Evolutionary conservation across 2,797 vertebrate genomes (phyloP).

Genomic region (Poeciliopsis turneri): DNA sequence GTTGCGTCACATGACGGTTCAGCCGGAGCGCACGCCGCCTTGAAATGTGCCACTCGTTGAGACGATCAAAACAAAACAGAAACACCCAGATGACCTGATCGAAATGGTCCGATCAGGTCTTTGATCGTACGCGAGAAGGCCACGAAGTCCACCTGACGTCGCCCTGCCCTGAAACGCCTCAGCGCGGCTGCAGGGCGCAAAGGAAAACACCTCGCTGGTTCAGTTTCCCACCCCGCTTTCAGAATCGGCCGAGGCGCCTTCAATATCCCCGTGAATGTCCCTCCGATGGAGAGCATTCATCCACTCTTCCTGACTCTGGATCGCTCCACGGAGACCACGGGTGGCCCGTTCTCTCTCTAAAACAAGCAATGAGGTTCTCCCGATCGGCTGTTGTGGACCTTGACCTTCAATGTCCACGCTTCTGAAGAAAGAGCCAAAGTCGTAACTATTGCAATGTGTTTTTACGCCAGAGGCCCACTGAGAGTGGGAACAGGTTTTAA

Average conservation of each 20-base stretch:
- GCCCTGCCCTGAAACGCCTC: not conserved
- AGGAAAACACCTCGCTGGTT: not conserved
- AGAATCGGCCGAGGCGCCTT: not conserved
- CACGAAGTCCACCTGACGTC: conserved; percentile 23
- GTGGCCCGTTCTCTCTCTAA: not conserved
- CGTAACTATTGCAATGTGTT: conserved; percentile 20
- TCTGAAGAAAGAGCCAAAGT: conserved; percentile 18
- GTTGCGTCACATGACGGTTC: conserved; percentile 45
- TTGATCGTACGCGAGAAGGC: not conserved
- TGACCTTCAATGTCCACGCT: not conserved
- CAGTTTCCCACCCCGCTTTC: not conserved
- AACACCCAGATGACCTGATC: conserved; percentile 8
- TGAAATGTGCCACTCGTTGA: conserved; percentile 17
- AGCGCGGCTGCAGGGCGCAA: not conserved
- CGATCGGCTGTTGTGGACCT: not conserved
- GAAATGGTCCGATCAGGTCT: not conserved
- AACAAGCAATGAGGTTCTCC: not conserved
- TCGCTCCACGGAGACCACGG: not conserved
- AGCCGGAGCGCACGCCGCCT: conserved; percentile 19
- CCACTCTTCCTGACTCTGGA: not conserved
- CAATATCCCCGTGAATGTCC: not conserved
- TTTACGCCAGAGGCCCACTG: not conserved
- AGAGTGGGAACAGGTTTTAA: not conserved
- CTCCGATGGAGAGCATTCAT: not conserved
- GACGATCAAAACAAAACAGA: not conserved